A percentile compares a stretch with the other conserved stretches of the same genome.
Conservation (phyloP, 35 echinoderm and acorn worm species). For the Nesometra sesokonis region DNA sequence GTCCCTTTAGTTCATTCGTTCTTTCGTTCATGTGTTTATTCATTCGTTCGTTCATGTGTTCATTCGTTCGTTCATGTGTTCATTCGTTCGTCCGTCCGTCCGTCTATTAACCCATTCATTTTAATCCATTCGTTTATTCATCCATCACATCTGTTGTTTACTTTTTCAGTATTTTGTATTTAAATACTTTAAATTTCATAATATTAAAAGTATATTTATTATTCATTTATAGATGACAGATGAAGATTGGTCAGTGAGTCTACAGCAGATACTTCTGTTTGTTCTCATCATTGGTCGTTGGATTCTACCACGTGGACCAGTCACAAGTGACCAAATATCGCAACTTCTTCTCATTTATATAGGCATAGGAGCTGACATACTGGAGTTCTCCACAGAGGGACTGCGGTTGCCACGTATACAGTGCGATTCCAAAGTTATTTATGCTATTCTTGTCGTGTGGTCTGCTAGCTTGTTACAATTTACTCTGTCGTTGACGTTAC, state of each 20-base stretch:
- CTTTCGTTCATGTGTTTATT: no score
- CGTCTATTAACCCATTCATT: no score
- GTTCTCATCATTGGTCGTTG: conserved; percentile 87
- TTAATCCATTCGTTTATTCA: no score
- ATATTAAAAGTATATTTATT: no score
- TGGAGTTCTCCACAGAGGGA: conserved; percentile 90
- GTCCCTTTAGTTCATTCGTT: no score
- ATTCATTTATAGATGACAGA: conserved; percentile 30
- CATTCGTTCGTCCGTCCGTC: no score
- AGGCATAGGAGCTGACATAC: conserved; percentile 91
- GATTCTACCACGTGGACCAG: conserved; percentile 77
- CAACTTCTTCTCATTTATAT: conserved; percentile 94
- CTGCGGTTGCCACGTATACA: background rate
- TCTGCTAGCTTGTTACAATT: background rate
- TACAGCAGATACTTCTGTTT: conserved; percentile 73
- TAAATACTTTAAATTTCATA: no score
- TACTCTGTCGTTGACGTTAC: background rate
- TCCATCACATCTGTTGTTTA: no score
- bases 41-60: no score
- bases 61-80: no score
- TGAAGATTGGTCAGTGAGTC: conserved; percentile 55
- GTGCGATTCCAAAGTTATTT: background rate
- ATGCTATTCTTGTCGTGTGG: background rate
- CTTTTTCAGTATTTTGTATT: no score
- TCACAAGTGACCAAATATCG: conserved; percentile 88